A percentile compares a stretch with the other conserved stretches of the same genome.
Evolutionary conservation across 2,113 vertebrate genomes (phyloP).

Genomic region (Psittacara wagleri): DNA sequence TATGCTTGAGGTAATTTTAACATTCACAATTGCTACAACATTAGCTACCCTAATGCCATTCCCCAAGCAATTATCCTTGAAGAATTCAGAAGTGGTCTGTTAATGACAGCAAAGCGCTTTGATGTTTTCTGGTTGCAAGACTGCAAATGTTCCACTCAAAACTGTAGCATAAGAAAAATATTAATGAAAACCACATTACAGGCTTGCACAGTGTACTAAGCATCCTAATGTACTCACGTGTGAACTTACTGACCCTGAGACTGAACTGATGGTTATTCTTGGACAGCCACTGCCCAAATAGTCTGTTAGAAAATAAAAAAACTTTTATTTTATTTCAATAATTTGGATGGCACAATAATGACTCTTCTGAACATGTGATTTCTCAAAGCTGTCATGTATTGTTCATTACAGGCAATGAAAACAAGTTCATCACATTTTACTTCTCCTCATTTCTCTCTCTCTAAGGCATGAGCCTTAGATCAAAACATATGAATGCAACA

Average conservation of each 20-base stretch:
- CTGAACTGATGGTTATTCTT: background rate
- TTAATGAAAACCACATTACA: background rate
- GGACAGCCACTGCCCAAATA: background rate
- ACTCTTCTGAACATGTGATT: accelerated
- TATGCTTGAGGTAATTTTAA: background rate
- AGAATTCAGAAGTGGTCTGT: background rate
- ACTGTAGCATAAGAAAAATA: background rate
- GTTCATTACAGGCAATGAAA: background rate
- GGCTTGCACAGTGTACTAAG: background rate
- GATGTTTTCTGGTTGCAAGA: background rate
- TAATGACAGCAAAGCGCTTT: background rate
- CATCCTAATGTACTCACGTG: accelerated
- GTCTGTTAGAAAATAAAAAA: background rate
- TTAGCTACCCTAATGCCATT: background rate
- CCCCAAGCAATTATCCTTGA: background rate
- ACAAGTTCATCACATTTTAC: background rate
- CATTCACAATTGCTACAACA: background rate
- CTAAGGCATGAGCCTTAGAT: background rate
- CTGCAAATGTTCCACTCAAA: background rate
- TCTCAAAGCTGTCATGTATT: background rate
- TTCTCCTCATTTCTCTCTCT: background rate
- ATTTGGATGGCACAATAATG: background rate
- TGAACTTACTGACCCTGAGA: background rate
- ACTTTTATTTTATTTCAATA: background rate
- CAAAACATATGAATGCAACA: accelerated